Conservation (phyloP, 2,888 invertebrate species). For the Drosophila longiperda region DNA sequence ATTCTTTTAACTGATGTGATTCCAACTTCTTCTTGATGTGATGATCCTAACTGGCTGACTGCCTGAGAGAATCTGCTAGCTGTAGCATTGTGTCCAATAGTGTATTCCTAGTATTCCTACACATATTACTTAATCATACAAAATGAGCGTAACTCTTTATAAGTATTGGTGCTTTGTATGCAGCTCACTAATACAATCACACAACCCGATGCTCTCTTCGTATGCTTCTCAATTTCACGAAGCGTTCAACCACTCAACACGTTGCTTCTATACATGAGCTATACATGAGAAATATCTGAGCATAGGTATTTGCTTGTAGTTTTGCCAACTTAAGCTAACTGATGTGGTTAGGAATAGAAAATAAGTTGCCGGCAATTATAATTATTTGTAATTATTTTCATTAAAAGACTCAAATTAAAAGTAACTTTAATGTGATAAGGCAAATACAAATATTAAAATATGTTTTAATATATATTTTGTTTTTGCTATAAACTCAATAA, state of each 20-base stretch:
- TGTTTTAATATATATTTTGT: not conserved
- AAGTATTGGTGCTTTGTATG: conserved; percentile 34
- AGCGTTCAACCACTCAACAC: not conserved
- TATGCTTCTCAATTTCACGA: conserved; percentile 22
- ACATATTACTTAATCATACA: not conserved
- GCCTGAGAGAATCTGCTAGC: conserved; percentile 21
- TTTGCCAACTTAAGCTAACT: not conserved
- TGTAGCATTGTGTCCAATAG: not conserved
- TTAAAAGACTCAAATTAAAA: not conserved
- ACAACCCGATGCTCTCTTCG: conserved; percentile 32
- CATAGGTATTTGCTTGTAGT: conserved; percentile 1
- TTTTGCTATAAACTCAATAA: not conserved
- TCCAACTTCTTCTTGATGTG: not conserved
- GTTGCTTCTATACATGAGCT: conserved; percentile 1
- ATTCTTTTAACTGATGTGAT: not conserved
- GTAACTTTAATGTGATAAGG: not conserved
- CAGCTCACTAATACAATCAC: conserved; percentile 37
- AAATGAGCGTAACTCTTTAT: conserved; percentile 2
- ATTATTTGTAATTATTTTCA: no score
- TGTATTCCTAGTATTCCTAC: not conserved
- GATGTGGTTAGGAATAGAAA: not conserved
- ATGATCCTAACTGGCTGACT: conserved; percentile 23
- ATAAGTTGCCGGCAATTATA: not conserved
- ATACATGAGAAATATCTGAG: not conserved
- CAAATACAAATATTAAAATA: not conserved